These are phyloP conservation scores for Haliclona indistincta DNA, from an alignment of 37 sponge, comb jelly and placozoan genomes.

Conservation along the genomic window DNA sequence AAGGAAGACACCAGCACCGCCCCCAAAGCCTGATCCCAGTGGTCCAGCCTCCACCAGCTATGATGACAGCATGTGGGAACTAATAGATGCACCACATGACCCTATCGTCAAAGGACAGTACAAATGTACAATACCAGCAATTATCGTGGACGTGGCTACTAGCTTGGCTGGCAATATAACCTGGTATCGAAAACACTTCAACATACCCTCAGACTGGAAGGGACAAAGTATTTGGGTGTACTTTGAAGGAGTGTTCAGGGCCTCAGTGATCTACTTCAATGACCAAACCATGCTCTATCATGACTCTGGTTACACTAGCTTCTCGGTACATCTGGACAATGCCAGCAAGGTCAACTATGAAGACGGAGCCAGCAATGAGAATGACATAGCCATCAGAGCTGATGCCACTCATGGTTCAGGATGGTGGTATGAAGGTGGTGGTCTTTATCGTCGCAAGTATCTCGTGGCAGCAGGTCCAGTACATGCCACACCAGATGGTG, in stretches of 20 bases:
- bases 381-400: slow-evolving; percentile 44
- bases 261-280: slow-evolving; percentile 35
- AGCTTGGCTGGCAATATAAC: slow-evolving; percentile 39
- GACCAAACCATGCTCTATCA: slow-evolving; percentile 40
- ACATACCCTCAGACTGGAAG: slow-evolving; percentile 54
- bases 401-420: slow-evolving; percentile 41
- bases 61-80: slow-evolving; percentile 49
- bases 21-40: slow-evolving; percentile 10
- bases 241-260: slow-evolving; percentile 59
- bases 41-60: slow-evolving; percentile 36
- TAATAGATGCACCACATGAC: slow-evolving; percentile 49
- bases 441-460: slow-evolving; percentile 47
- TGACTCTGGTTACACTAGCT: slow-evolving; percentile 62
- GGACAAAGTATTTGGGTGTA: slow-evolving; percentile 51
- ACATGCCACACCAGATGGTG: slow-evolving; percentile 30
- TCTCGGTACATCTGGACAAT: slow-evolving; percentile 54
- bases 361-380: slow-evolving; percentile 46
- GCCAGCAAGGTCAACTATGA: slow-evolving; percentile 26
- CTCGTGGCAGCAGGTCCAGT: slow-evolving; percentile 15
- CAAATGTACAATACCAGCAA: neutral
- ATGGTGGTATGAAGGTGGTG: slow-evolving; percentile 72
- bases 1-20: slow-evolving; percentile 14
- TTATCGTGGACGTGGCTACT: slow-evolving; percentile 19
- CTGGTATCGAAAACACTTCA: slow-evolving; percentile 65
- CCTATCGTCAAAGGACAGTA: slow-evolving; percentile 26